phyloP scores from a whole-genome alignment of 2,113 vertebrate genomes.

The Gavia stellata region DNA sequence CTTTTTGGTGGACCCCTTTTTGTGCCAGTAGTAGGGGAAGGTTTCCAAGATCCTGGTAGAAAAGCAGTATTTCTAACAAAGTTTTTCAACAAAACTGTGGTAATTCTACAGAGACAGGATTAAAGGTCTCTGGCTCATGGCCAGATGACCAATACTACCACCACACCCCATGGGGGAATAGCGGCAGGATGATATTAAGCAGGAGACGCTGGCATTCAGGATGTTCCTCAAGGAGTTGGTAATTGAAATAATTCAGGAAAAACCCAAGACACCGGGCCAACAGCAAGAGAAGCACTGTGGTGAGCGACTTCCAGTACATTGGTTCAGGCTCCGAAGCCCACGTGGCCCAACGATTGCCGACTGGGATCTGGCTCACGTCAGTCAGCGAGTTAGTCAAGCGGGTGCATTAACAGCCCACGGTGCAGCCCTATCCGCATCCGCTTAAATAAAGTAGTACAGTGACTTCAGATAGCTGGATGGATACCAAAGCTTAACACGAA shows the following conservation, averaged over 20 bases:
- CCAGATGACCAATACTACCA: not conserved
- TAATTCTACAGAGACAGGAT: not conserved
- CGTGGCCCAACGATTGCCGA: too few species aligned
- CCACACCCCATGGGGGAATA: accelerated
- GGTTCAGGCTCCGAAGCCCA: not conserved
- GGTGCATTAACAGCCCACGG: not conserved
- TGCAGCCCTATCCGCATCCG: not conserved
- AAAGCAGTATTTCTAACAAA: not conserved
- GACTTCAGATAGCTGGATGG: not conserved
- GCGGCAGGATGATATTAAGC: not conserved
- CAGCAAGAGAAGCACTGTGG: not conserved
- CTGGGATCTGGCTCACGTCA: not conserved
- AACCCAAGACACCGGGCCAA: not conserved
- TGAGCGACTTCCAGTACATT: accelerated
- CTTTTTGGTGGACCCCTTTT: not conserved
- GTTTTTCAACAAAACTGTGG: not conserved
- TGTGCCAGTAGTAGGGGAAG: not conserved
- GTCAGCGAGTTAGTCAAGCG: not conserved
- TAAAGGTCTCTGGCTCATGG: not conserved
- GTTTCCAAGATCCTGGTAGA: not conserved
- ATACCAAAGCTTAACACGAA: not conserved
- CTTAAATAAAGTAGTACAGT: too few species aligned
- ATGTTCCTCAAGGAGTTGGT: not conserved
- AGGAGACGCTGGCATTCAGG: not conserved
- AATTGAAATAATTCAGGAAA: not conserved